Evolutionary conservation across 2,113 vertebrate genomes (phyloP), one percentile per base, ranked within the genome.

Genomic region (Leptosomus discolor): DNA sequence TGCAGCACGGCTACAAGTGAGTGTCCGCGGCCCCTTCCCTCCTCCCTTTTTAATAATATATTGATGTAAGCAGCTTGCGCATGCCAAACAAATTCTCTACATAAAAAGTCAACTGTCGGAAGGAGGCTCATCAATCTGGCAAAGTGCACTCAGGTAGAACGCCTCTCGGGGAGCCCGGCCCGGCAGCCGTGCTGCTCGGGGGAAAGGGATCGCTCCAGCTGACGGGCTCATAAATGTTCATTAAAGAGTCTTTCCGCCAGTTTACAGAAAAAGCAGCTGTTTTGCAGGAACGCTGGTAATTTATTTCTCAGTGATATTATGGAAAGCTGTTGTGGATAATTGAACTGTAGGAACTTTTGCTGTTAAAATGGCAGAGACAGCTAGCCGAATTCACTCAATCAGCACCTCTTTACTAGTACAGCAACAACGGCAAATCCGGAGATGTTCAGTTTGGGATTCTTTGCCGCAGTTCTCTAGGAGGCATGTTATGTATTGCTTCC

Each of bases 101-200:
- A 98, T 98, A 97, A 98, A 96, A 98, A 98, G 98, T 98, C 98
- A 99, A 88, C 98, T 98, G 99, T 99, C 98, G 98, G 98, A 98
- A 97, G 77, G 97, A 97, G 97, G 96, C 96, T 98, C 98, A 96
- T 99, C 98, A 98, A 97, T 98, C 98, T 98, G 97, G 95, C 93
- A 82, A 90, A 95, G 96, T 84, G 98, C 97, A 94, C 85, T 97
- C 97, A 97, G 97, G 97, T 98, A 98, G 98, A 97, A 97, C 3
- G 78, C 93, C 96, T 97, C 98, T 96, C 8, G 39, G 97, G 98
- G 97, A 93, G 65, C 79, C 57, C 3, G 58, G 69, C 90, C 93
- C 46, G n/a, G 97, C 95, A 97, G 97, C 95, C 96, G 57, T 46
- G 45, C 94, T 87, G 93, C 95, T 96, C 41, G 3, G 58, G 95